Evolutionary conservation across 2,797 vertebrate genomes (phyloP).

Genomic region (Enteromius mattozi): DNA sequence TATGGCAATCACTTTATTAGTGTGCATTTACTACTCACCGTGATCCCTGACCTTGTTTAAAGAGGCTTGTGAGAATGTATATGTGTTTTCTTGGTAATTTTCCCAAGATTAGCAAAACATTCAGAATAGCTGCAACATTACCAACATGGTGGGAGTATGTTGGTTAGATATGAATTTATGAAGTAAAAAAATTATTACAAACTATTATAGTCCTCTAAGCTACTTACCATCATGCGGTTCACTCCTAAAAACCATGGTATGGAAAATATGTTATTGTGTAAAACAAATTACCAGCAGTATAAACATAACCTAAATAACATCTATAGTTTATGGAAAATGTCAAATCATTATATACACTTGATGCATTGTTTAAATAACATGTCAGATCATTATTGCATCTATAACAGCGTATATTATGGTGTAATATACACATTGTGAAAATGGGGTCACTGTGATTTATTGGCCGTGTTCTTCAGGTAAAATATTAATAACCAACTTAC

Average conservation of each 20-base stretch:
- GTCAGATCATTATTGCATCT: slow-evolving; percentile 1
- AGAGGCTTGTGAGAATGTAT: not conserved
- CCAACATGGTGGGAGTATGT: not conserved
- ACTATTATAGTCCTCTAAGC: not conserved
- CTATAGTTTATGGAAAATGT: slow-evolving; percentile 33
- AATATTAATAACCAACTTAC: slow-evolving; percentile 14
- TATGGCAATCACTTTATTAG: not conserved
- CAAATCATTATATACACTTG: slow-evolving; percentile 13
- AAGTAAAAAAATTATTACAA: not conserved
- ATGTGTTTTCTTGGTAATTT: not conserved
- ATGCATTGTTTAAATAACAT: slow-evolving; percentile 36
- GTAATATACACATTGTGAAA: slow-evolving; percentile 12
- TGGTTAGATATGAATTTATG: not conserved
- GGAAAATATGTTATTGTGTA: slow-evolving; percentile 24
- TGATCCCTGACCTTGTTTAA: not conserved
- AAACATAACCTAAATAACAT: not conserved
- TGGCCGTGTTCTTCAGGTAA: slow-evolving; percentile 1
- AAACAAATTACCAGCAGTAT: slow-evolving; percentile 16
- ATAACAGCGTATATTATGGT: not conserved
- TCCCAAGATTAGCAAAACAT: not conserved
- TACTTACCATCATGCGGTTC: not conserved
- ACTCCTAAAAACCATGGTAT: not conserved
- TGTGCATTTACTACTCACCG: not conserved
- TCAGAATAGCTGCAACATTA: not conserved
- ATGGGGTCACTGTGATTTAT: slow-evolving; percentile 16